Percentiles rank a stretch among this genome's conserved stretches.
phyloP scores from a whole-genome alignment of 2,888 invertebrate genomes.

The Parnassius apollo region DNA sequence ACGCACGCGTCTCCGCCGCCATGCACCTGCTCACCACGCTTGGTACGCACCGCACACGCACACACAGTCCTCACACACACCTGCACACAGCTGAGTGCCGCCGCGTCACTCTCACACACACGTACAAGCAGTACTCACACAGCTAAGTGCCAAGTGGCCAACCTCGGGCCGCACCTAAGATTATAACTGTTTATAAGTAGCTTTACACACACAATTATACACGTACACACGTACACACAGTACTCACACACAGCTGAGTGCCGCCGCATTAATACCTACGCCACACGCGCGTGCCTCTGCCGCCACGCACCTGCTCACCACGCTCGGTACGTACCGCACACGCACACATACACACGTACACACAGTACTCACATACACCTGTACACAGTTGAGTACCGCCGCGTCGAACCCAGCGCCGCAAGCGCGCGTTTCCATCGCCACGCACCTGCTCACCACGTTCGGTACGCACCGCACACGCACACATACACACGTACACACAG shows the following conservation, averaged over 20 bases:
- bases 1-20: constrained; percentile 70
- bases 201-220: too few relatives aligned
- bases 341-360: not conserved
- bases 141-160: too few relatives aligned
- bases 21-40: constrained; percentile 71
- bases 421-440: constrained; percentile 71
- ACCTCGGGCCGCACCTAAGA: too few relatives aligned
- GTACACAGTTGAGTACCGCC: constrained; percentile 62
- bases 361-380: not conserved
- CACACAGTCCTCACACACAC: not conserved
- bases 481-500: not conserved
- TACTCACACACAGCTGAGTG: not conserved
- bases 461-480: constrained; percentile 39
- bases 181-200: too few relatives aligned
- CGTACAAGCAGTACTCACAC: too few relatives aligned
- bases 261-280: constrained; percentile 48
- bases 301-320: constrained; percentile 70
- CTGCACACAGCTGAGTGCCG: not conserved
- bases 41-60: constrained; percentile 38
- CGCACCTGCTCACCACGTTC: constrained; percentile 68
- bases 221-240: not conserved
- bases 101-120: too few relatives aligned
- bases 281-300: constrained; percentile 68
- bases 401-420: constrained; percentile 67
- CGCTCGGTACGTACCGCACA: constrained; percentile 50